These are phyloP conservation scores for Clarias fuscus DNA, from an alignment of 2,797 vertebrate species.

Conservation along the genomic window DNA sequence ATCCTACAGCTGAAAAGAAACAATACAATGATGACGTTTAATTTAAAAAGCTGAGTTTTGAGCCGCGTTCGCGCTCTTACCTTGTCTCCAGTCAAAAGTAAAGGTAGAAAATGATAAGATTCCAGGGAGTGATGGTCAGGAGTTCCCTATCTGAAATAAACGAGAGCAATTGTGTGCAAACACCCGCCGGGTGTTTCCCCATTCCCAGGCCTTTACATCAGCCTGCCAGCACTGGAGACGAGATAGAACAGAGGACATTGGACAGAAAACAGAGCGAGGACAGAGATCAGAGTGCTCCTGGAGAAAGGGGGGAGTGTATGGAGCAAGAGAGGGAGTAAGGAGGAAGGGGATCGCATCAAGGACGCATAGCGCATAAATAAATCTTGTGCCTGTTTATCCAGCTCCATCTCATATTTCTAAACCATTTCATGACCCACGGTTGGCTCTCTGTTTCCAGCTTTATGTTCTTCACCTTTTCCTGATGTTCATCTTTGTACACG, in stretches of 20 bases:
- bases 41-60: neutral
- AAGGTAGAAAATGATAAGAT: constrained; percentile 48
- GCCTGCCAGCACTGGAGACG: constrained; percentile 60
- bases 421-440: constrained; percentile 16
- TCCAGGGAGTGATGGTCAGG: constrained; percentile 57
- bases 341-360: constrained; percentile 30
- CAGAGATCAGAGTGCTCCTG: constrained; percentile 17
- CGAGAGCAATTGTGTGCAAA: constrained; percentile 54
- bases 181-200: constrained; percentile 78
- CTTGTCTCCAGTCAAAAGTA: constrained; percentile 54
- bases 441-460: constrained; percentile 11
- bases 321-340: neutral
- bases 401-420: constrained; percentile 28
- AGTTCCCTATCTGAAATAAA: constrained; percentile 54
- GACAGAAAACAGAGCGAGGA: constrained; percentile 49
- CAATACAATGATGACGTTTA: neutral
- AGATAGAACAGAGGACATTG: constrained; percentile 53
- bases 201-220: constrained; percentile 72
- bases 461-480: neutral
- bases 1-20: neutral
- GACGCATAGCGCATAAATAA: constrained; percentile 33
- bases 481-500: neutral
- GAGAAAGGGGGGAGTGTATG: constrained; percentile 25
- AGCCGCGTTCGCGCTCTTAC: constrained; percentile 41
- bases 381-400: constrained; percentile 33